Base-by-base conservation (phyloP, 2,888 invertebrate genomes). In the Plagodis pulveraria region DNA sequence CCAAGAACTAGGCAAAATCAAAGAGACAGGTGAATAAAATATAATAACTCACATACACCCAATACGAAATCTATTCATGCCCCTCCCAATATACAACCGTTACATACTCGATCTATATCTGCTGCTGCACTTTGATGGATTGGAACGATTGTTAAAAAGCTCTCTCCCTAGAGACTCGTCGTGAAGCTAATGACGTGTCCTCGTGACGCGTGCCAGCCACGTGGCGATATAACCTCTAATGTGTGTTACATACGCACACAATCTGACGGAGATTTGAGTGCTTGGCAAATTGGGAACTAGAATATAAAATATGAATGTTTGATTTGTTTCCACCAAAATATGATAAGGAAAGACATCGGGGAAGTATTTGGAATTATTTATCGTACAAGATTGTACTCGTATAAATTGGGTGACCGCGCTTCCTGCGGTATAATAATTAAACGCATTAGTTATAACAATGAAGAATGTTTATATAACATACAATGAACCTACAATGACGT, bases 171-270 rank as follows among this genome's bases (percentile, higher is more conserved):
- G 84, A 81, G 86, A 81, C 77, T 73, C 73, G 77, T 81, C 74
- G 77, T 69, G 74, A 61, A 73, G 87, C 89, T 91, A 91, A 91
- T 90, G 91, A 89, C 88, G 80, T 86, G 84, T 84, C 80, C 88
- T 83, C 72, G 73, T 45, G 85, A 76, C 91, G 84, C 91, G 91
- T 83, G 91, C 64, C 84, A 49, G 80, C 58, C 91, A 86, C 91
- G 91, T 83, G 91, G 56, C 83, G 63, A 71, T 74, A 78, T 77
- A 84, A 80, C 84, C 82, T 80, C 78, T 78, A 83, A 80, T 81
- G 76, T 76, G 71, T 70, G 69, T 65, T 70, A 68, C 70, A 59
- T 62, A 55, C 52, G 58, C 50, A 47, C 54, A 60, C 58, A 59
- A 62, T 63, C 45, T 33, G 54, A 62, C 63, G 50, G 55, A 68